These are phyloP conservation scores for Eriosoma lanigerum DNA, from an alignment of 1,140 invertebrate species.

Conservation along the genomic window DNA sequence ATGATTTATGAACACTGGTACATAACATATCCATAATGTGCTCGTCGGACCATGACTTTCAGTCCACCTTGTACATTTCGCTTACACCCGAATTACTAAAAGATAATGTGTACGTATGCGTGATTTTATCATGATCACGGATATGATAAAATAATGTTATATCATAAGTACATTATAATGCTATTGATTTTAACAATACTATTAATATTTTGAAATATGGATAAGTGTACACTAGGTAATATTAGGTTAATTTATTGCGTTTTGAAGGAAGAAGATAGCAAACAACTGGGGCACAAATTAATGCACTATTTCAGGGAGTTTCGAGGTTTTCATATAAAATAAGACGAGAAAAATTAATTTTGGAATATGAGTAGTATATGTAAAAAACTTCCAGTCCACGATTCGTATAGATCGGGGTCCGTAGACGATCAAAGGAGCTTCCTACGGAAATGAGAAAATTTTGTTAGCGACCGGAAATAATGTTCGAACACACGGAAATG, in stretches of 20 bases:
- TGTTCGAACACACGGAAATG: slow-evolving; percentile 41
- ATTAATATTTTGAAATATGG: background rate
- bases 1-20: slow-evolving; percentile 40
- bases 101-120: background rate
- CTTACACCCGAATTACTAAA: background rate
- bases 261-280: background rate
- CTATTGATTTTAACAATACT: too few species aligned
- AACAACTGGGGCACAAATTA: background rate
- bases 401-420: slow-evolving; percentile 2
- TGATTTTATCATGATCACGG: background rate
- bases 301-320: too few species aligned
- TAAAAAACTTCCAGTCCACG: background rate
- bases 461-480: slow-evolving; percentile 43
- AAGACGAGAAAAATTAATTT: background rate
- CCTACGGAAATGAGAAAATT: slow-evolving; percentile 47
- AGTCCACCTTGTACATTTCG: slow-evolving; percentile 18
- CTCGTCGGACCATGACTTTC: slow-evolving; percentile 28
- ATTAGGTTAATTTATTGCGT: background rate
- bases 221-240: background rate
- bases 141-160: too few species aligned
- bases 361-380: background rate
- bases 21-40: slow-evolving; percentile 46
- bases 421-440: slow-evolving; percentile 15
- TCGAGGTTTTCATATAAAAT: background rate
- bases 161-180: too few species aligned